Percentiles rank a stretch among this genome's conserved stretches.
phyloP scores from a whole-genome alignment of 2,113 vertebrate species.

The Semnornis frantzii region DNA sequence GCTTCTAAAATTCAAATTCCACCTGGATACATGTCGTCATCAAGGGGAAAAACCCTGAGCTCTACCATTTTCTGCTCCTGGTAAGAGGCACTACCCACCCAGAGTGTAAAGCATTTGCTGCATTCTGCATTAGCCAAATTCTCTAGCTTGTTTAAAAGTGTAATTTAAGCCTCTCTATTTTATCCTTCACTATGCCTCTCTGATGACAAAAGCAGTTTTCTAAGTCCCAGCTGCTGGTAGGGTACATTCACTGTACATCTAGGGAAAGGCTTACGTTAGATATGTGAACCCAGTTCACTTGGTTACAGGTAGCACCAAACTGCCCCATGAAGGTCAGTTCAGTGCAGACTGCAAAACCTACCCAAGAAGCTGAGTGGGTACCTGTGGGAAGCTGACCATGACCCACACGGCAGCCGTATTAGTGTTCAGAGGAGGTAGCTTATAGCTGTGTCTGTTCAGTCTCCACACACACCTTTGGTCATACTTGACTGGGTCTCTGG shows the following conservation, averaged over 20 bases:
- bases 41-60: not conserved
- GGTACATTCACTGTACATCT: not conserved
- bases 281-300: not conserved
- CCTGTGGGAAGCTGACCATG: not conserved
- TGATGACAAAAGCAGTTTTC: constrained; percentile 23
- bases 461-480: not conserved
- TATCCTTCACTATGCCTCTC: not conserved
- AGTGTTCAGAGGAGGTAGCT: not conserved
- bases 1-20: constrained; percentile 18
- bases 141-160: constrained; percentile 25
- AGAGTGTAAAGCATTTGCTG: not conserved
- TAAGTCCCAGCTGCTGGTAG: not conserved
- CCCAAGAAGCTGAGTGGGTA: not conserved
- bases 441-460: not conserved
- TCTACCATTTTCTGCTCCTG: not conserved
- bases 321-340: not conserved
- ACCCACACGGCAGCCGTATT: not conserved
- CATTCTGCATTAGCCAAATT: not conserved
- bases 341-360: not conserved
- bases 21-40: not conserved
- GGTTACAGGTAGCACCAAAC: not conserved
- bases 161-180: not conserved
- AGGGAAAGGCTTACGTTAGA: not conserved
- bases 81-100: not conserved
- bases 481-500: not conserved